Evolutionary conservation across 2,888 invertebrate species (phyloP), one percentile per base, ranked within the genome.

Genomic region (Chrysolina oricalcia): DNA sequence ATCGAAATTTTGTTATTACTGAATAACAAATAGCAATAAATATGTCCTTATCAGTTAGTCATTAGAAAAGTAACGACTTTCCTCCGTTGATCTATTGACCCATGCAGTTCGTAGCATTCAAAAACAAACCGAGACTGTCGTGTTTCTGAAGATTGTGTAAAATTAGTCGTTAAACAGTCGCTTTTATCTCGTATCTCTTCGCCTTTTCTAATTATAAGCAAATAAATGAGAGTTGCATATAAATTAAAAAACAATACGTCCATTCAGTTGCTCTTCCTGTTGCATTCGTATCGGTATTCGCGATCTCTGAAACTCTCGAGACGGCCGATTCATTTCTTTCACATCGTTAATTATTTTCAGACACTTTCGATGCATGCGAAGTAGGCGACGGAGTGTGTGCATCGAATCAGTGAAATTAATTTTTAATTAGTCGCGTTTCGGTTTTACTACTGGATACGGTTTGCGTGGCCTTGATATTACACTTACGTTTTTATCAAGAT

Each of bases 301-400:
- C 15, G 17, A 67, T 67, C 67, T 65, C 10, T 11, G 13, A n/a
- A 43, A 43, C 43, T 41, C 50, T 53, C 35, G 41, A 23, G 46
- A 67, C 50, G 50, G 19, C 10, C 50, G 27, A 67, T 35, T 67
- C n/a, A 67, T 19, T 67, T 67, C 27, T 23, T 59, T 59, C 59
- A 59, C 59, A 59, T 59, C 59, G n/a, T 59, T 59, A 59, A 59
- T 59, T 59, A 59, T 27, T 27, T 53, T 15, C 9, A 59, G 59
- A 59, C 59, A 59, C 59, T 59, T 59, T 59, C 59, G 17, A 59
- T 59, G 67, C 50, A 50, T 67, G 48, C 50, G 66, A 50, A 66
- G 48, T 66, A 23, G 41, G 46, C 67, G 17, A 35, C 50, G 23
- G 67, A 50, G 50, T 48, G 50, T 67, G n/a, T 35, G 27, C 27